phyloP scores from a whole-genome alignment of 2,113 vertebrate genomes.

The Eretmochelys imbricata region DNA sequence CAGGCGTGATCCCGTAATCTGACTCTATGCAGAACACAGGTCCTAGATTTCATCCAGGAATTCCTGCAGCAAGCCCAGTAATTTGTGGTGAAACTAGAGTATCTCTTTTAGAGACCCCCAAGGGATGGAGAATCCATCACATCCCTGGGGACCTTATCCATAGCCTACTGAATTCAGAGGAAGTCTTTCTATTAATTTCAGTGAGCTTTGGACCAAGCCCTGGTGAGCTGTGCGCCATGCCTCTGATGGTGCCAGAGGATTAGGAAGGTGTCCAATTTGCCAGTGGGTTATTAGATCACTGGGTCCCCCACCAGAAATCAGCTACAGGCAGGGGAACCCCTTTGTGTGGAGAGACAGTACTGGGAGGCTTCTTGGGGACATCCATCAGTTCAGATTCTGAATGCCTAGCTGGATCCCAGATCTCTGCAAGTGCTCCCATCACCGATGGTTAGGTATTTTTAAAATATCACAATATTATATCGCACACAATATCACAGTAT shows the following conservation, averaged over 20 bases:
- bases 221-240: background rate
- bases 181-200: background rate
- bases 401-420: background rate
- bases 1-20: background rate
- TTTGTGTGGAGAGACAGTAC: background rate
- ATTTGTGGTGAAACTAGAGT: background rate
- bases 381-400: background rate
- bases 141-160: background rate
- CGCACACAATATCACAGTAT: background rate
- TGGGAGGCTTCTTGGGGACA: background rate
- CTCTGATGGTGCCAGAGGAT: background rate
- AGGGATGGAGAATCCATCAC: background rate
- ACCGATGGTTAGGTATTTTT: background rate
- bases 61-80: background rate
- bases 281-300: background rate
- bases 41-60: background rate
- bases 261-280: background rate
- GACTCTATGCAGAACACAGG: background rate
- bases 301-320: background rate
- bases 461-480: background rate
- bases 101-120: background rate
- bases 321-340: background rate
- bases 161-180: background rate
- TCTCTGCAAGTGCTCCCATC: background rate
- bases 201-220: background rate